Conservation (phyloP, 2,797 vertebrate genomes). For the Gymnoscopelus microlampas region DNA sequence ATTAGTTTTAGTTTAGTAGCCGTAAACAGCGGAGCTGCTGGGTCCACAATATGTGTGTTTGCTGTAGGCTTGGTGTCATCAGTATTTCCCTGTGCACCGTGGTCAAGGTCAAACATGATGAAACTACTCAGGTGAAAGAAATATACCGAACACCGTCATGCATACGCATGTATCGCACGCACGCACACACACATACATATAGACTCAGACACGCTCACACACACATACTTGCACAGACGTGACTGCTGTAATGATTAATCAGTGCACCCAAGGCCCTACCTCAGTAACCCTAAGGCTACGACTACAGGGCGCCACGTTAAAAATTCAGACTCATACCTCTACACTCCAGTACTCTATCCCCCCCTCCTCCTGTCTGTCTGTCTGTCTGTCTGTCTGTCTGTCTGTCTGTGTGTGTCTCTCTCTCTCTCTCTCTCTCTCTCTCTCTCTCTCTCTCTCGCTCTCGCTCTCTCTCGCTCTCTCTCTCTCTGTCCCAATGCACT, state of each 20-base stretch:
- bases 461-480: slow-evolving; percentile 5
- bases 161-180: no score
- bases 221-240: slow-evolving; percentile 1
- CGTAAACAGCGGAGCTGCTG: background rate
- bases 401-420: no score
- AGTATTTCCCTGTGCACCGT: slow-evolving; percentile 45
- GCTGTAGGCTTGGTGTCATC: slow-evolving; percentile 11
- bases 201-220: slow-evolving; percentile 6
- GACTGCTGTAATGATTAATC: slow-evolving; percentile 70
- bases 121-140: slow-evolving; percentile 46
- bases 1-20: slow-evolving; percentile 14
- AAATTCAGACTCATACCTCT: slow-evolving; percentile 68
- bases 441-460: no score
- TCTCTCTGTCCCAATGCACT: slow-evolving; percentile 30
- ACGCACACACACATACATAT: slow-evolving; percentile 4
- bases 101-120: slow-evolving; percentile 49
- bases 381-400: no score
- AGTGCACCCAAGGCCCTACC: slow-evolving; percentile 57
- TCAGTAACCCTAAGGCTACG: slow-evolving; percentile 51
- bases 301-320: slow-evolving; percentile 54
- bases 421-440: no score
- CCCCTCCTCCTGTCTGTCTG: no score
- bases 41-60: background rate
- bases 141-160: slow-evolving; percentile 33
- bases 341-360: slow-evolving; percentile 39